phyloP scores from a whole-genome alignment of 2,888 invertebrate species.

The Mimas tiliae region DNA sequence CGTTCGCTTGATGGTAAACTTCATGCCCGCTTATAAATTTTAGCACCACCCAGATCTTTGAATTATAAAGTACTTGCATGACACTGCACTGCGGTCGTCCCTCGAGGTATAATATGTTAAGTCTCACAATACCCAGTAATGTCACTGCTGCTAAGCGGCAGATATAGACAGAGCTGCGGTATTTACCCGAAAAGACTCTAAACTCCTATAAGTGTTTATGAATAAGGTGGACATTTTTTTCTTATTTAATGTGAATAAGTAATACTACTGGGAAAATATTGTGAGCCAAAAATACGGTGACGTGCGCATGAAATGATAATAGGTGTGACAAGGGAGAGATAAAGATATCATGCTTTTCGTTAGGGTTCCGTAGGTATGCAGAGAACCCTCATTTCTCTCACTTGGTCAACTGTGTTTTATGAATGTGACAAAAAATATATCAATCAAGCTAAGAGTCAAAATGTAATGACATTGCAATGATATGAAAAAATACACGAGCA shows the following conservation, averaged over 20 bases:
- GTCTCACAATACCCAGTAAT: no score
- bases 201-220: neutral
- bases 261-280: neutral
- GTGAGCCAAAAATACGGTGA: neutral
- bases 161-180: no score
- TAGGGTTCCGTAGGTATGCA: constrained; percentile 44
- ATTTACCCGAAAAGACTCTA: no score
- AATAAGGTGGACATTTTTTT: neutral
- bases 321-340: constrained; percentile 30
- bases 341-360: constrained; percentile 41
- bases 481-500: neutral
- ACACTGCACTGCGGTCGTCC: no score
- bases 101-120: no score
- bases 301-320: constrained; percentile 38
- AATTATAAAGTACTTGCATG: no score
- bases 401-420: constrained; percentile 20
- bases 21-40: no score
- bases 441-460: neutral
- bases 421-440: neutral
- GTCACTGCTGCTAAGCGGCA: no score
- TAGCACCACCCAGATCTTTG: no score
- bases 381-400: constrained; percentile 27
- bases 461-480: constrained; percentile 7
- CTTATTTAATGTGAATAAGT: neutral
- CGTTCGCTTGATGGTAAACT: no score